Evolutionary conservation across 2,888 invertebrate genomes (phyloP), one percentile per base, ranked within the genome.

Genomic region (Troglohyphantes excavatus): DNA sequence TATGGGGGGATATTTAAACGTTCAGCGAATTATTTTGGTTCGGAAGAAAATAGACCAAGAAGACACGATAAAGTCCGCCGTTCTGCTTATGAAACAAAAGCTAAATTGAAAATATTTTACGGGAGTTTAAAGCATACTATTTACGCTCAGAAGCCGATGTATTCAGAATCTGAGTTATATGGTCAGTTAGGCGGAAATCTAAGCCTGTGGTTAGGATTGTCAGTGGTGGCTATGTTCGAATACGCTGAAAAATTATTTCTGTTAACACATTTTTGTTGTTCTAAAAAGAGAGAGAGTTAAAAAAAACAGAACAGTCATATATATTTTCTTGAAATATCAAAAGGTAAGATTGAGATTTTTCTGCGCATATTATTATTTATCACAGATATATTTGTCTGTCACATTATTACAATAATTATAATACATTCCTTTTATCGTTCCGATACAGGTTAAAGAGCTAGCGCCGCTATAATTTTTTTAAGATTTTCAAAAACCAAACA

Each of bases 191-290:
- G 85, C 13, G 85, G 85, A 5, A n/a, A 61, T 13, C 29, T 85
- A 3, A 21, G 85, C 1, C n/a, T 85, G 21, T 85, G 85, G 85
- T 26, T 85, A 27, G 85, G 85, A 1, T n/a, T 85, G 3, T 76
- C 76, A 1, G 19, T 78, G 0, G n/a, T 78, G 0, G 76, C 85
- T 19, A 2, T 70, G n/a, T 76, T 70, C n/a, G 85, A 85, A 61
- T 78, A 23, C 43, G 59, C 39, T 27, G 85, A 85, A 59, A 46
- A 43, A 33, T 11, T 78, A 2, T 2, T 63, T 23, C 46, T 53
- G 95, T 95, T 95, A 95, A 94, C 94, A 9, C 61, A 23, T 61
- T 21, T 17, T 53, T 39, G 39, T 39, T 39, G 13, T 39, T 39
- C 39, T 13, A 39, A 39, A 13, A 39, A 3, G 3, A 39, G 13